These are phyloP conservation scores for Castor canadensis DNA, from an alignment of 2,113 vertebrate genomes.

Conservation along the genomic window DNA sequence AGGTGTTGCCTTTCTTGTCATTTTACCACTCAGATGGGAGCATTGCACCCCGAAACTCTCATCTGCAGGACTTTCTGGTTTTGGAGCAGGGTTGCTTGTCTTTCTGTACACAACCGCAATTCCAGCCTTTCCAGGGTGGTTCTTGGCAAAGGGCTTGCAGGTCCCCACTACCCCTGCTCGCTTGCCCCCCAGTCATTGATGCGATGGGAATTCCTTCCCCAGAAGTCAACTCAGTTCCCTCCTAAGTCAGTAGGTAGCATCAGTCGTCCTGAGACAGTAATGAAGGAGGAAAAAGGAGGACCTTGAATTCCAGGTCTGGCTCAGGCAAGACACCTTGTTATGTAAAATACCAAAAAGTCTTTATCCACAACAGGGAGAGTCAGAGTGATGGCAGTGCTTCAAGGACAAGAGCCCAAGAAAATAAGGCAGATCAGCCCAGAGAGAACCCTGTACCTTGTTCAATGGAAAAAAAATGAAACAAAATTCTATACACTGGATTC, in stretches of 20 bases:
- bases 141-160: neutral
- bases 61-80: no score
- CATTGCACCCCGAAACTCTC: neutral
- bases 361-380: neutral
- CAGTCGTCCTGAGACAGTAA: neutral
- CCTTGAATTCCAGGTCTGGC: neutral
- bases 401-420: neutral
- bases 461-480: neutral
- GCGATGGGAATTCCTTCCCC: neutral
- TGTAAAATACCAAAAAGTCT: neutral
- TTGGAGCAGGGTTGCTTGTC: neutral
- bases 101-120: neutral
- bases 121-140: neutral
- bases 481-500: neutral
- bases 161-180: neutral
- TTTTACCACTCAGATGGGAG: neutral
- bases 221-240: neutral
- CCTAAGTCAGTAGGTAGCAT: neutral
- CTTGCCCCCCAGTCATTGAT: neutral
- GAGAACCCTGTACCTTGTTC: neutral
- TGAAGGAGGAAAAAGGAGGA: neutral
- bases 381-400: neutral
- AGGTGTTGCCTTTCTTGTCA: neutral
- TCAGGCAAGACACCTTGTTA: neutral
- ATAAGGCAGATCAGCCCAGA: neutral